Evolutionary conservation across 1,140 invertebrate genomes (phyloP), one percentile per base, ranked within the genome.

Genomic region (Aphelenchoides fujianensis): DNA sequence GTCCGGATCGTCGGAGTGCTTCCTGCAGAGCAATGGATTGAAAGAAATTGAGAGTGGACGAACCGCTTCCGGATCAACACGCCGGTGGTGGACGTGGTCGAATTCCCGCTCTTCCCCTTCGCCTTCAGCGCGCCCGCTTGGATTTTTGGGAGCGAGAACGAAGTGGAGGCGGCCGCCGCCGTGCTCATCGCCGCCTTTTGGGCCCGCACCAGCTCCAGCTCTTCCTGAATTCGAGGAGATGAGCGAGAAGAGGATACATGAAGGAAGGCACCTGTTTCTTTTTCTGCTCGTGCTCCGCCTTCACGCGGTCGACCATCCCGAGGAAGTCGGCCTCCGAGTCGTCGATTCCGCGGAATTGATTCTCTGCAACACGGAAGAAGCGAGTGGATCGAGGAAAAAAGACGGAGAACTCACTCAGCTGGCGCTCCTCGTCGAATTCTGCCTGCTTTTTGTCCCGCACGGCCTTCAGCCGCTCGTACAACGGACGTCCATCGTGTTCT

Each of bases 381-480:
- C 54, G 41, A 34, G 70, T 9, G 19, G 34, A 54, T 48, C 31
- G 23, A 48, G 12, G 23, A 48, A 48, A 12, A 48, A 52, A 87
- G 23, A 48, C 41, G 23, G 23, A 48, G 12, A 48, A 87, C 88
- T 87, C 88, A 95, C 93, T 95, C 3, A 96, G 86, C 86, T 92
- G 93, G 80, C 92, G 91, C 9, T 93, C 90, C 86, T 97, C 94
- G 86, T 97, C 94, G 89, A 90, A 94, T 87, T 97, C 94, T 41
- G 91, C 88, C 81, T 97, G 91, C 79, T 91, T 91, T 84, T 92
- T 92, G 55, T 91, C 88, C 82, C 92, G 92, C 81, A 96, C 92
- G 81, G 95, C 93, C 85, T 97, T 90, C 7, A 97, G 86, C 41
- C 92, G 88, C 54, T 95, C 92, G 86, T 89, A 97, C 9, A 97